phyloP scores from a whole-genome alignment of 2,113 vertebrate genomes.

The Archilochus colubris region DNA sequence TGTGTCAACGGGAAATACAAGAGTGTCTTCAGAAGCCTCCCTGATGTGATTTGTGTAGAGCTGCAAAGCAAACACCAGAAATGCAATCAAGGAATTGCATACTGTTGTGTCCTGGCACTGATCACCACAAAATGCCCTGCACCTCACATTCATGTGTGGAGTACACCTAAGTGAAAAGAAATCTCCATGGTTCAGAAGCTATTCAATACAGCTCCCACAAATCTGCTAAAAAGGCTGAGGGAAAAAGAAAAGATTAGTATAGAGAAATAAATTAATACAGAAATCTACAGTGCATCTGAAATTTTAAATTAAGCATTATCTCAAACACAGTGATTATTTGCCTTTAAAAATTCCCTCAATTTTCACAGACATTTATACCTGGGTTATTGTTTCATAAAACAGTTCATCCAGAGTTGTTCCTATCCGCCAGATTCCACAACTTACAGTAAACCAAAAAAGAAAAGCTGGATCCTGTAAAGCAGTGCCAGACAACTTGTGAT shows the following conservation, averaged over 20 bases:
- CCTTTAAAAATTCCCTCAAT: not conserved
- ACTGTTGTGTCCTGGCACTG: not conserved
- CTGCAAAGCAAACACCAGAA: not conserved
- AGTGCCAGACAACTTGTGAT: not conserved
- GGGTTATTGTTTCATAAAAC: not conserved
- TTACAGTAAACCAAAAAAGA: not conserved
- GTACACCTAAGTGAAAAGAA: not conserved
- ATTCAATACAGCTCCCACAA: not conserved
- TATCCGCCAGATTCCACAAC: not conserved
- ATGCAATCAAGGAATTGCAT: not conserved
- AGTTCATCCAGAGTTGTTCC: not conserved
- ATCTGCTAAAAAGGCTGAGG: not conserved
- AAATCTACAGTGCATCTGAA: not conserved
- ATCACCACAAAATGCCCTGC: not conserved
- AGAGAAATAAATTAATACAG: not conserved
- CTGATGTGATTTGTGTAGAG: not conserved
- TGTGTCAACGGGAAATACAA: not conserved
- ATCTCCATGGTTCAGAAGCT: not conserved
- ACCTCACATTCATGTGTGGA: accelerated
- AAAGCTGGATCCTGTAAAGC: not conserved
- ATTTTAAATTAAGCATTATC: not conserved
- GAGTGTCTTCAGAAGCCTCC: not conserved
- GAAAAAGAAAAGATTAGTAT: not conserved
- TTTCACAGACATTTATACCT: not conserved
- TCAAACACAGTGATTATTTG: not conserved